Percentiles rank a stretch among this genome's conserved stretches.
phyloP scores from a whole-genome alignment of 2,888 invertebrate genomes.

The Agrochola lychnidis region DNA sequence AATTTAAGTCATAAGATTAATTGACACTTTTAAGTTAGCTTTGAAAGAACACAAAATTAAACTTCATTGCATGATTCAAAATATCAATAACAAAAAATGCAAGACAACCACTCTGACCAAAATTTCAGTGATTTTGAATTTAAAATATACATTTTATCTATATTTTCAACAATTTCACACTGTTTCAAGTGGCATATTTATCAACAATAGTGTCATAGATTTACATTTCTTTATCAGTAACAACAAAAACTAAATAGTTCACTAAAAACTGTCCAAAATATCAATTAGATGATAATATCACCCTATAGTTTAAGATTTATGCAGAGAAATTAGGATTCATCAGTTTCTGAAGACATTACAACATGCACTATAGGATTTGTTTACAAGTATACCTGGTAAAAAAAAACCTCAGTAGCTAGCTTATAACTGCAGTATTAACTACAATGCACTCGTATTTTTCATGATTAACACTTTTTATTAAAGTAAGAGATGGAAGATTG shows the following conservation, averaged over 20 bases:
- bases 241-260: constrained; percentile 6
- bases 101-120: not conserved
- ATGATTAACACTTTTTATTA: constrained; percentile 11
- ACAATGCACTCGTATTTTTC: constrained; percentile 30
- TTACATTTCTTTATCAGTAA: not conserved
- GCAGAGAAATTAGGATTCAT: constrained; percentile 23
- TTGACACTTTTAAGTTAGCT: not conserved
- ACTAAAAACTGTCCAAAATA: not conserved
- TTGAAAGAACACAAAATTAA: not conserved
- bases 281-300: constrained; percentile 1
- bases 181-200: constrained; percentile 28
- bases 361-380: constrained; percentile 60
- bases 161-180: not conserved
- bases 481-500: constrained; percentile 33
- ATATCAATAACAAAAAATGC: not conserved
- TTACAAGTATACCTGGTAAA: constrained; percentile 59
- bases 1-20: not conserved
- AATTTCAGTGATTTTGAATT: not conserved
- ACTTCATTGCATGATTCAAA: not conserved
- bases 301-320: not conserved
- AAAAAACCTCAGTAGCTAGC: constrained; percentile 42
- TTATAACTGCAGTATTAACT: constrained; percentile 28
- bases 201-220: constrained; percentile 21
- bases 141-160: not conserved
- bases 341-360: constrained; percentile 53